Conservation (phyloP, 2,113 vertebrate genomes). For the Macquaria ambigua region DNA sequence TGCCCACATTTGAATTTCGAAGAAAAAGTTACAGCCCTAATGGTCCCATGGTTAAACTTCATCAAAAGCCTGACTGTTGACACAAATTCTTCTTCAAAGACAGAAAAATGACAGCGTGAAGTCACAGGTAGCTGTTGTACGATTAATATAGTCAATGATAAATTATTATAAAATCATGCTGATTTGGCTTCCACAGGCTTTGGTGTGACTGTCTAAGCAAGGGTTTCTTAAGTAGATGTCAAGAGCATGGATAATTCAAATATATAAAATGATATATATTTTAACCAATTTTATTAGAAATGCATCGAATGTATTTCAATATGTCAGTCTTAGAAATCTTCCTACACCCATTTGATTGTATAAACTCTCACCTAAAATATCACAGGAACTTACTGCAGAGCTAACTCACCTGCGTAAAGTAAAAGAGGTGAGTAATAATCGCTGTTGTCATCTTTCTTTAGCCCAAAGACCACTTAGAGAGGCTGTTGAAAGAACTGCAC, state of each 20-base stretch:
- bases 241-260: neutral
- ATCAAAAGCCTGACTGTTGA: no score
- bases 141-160: neutral
- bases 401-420: neutral
- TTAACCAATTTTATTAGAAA: neutral
- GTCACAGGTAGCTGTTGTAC: no score
- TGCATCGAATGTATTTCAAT: neutral
- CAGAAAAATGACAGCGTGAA: neutral
- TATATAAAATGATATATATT: neutral
- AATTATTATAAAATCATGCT: neutral
- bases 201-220: neutral
- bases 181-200: neutral
- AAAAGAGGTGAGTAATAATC: neutral
- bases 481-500: constrained; percentile 10
- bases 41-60: no score
- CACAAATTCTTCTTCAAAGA: no score
- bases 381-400: neutral
- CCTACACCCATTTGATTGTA: no score
- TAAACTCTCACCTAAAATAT: neutral
- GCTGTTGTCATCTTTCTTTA: neutral
- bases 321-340: neutral
- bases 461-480: neutral
- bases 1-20: neutral
- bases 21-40: neutral
- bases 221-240: neutral